Conservation (phyloP, 2,113 vertebrate genomes). For the Hiodon tergisus region DNA sequence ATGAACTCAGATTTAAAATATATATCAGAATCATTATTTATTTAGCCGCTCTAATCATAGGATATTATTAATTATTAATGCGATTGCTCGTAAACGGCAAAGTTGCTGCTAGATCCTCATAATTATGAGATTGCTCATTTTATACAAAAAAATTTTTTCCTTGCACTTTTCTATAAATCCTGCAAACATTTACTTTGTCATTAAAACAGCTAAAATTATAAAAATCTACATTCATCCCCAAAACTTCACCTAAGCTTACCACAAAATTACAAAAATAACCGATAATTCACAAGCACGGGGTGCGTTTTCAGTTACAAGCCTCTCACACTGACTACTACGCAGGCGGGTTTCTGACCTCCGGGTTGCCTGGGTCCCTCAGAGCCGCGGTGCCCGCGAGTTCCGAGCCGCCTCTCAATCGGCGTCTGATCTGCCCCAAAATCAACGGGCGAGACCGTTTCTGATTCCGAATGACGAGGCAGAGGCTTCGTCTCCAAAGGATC, state of each 20-base stretch:
- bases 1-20: constrained; percentile 18
- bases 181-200: constrained; percentile 12
- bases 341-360: too few relatives aligned
- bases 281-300: too few relatives aligned
- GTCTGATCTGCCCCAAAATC: too few relatives aligned
- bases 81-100: constrained; percentile 23
- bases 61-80: constrained; percentile 10
- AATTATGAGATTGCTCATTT: constrained; percentile 14
- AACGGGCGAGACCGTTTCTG: too few relatives aligned
- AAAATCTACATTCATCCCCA: background rate
- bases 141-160: constrained; percentile 3
- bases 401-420: too few relatives aligned
- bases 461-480: too few relatives aligned
- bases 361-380: too few relatives aligned
- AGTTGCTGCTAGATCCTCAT: constrained; percentile 26
- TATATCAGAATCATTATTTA: constrained; percentile 26
- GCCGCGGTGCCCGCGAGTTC: too few relatives aligned
- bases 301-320: too few relatives aligned
- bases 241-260: background rate
- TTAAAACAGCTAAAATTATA: background rate
- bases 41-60: constrained; percentile 17
- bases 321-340: too few relatives aligned
- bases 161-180: constrained; percentile 22
- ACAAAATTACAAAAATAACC: background rate
- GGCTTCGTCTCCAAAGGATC: too few relatives aligned